phyloP scores from a whole-genome alignment of 2,113 vertebrate genomes.

The Muntiacus muntjak region DNA sequence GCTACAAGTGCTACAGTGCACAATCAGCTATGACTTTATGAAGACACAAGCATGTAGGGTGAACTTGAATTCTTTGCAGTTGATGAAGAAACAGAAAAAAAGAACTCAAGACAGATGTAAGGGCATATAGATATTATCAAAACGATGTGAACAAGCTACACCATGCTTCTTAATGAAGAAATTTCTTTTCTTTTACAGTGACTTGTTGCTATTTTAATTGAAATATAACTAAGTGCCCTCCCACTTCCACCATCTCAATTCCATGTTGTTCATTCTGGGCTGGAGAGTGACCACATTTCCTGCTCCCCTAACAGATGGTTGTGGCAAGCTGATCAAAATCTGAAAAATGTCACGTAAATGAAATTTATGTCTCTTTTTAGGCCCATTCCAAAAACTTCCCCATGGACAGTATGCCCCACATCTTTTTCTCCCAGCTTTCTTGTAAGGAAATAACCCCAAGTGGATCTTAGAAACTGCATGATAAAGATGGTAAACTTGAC shows the following conservation, averaged over 20 bases:
- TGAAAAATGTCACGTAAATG: background rate
- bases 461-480: background rate
- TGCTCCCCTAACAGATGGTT: background rate
- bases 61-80: background rate
- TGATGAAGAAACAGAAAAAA: background rate
- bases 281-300: background rate
- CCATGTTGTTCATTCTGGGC: background rate
- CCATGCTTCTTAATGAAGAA: background rate
- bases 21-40: background rate
- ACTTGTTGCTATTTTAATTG: background rate
- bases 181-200: background rate
- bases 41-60: background rate
- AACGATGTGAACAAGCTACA: background rate
- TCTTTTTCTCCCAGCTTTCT: background rate
- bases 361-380: background rate
- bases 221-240: background rate
- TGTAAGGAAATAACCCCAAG: background rate
- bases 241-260: background rate
- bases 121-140: background rate
- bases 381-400: background rate
- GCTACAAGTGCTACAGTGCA: background rate
- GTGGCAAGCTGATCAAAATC: background rate
- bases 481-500: background rate
- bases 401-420: background rate
- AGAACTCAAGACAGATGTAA: background rate